phyloP scores from a whole-genome alignment of 2,113 vertebrate genomes.

The Malurus alboscapulatus region DNA sequence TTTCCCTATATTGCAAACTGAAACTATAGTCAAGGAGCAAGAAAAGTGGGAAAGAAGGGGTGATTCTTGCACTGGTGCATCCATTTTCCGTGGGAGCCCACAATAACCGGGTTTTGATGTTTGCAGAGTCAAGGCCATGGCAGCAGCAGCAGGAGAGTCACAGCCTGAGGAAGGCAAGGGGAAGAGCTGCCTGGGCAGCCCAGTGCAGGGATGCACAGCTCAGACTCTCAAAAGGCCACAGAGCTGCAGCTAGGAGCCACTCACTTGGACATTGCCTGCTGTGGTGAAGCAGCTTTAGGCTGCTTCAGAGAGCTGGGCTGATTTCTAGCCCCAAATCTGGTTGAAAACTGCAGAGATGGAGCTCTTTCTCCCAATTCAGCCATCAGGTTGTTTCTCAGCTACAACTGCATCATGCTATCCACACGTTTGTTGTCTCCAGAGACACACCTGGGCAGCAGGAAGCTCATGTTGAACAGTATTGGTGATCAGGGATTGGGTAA shows the following conservation, averaged over 20 bases:
- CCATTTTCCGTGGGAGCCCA: neutral
- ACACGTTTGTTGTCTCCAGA: neutral
- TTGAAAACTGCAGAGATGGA: neutral
- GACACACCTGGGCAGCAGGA: neutral
- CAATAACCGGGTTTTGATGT: neutral
- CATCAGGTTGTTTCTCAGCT: neutral
- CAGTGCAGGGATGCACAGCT: neutral
- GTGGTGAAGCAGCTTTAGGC: neutral
- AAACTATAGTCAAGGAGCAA: neutral
- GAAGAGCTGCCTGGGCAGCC: neutral
- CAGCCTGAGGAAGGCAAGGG: neutral
- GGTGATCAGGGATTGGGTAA: neutral
- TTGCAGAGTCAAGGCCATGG: neutral
- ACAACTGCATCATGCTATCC: neutral
- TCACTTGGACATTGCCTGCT: rapidly evolving
- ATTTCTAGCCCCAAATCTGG: neutral
- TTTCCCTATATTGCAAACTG: neutral
- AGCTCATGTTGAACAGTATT: neutral
- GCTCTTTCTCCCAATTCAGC: neutral
- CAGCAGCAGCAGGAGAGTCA: neutral
- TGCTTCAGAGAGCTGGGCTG: neutral
- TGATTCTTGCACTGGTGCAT: neutral
- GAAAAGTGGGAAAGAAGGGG: neutral
- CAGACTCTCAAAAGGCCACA: neutral
- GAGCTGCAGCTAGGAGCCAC: neutral